Conservation (phyloP, 2,888 invertebrate genomes). For the Amphimallon solstitiale region DNA sequence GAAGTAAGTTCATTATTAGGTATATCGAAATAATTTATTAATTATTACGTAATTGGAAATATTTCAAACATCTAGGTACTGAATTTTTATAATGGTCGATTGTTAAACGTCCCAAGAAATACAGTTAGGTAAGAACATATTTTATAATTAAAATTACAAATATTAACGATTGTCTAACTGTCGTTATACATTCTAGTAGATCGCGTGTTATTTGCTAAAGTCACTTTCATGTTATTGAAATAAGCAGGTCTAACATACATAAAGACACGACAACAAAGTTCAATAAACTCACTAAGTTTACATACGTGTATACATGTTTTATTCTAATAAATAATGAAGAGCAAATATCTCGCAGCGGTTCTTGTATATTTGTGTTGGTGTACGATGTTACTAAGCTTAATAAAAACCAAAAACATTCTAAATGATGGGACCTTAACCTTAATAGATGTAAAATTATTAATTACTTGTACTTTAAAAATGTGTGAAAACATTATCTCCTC, state of each 20-base stretch:
- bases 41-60: too few species aligned
- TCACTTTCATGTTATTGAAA: slow-evolving; percentile 17
- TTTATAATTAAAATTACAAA: slow-evolving; percentile 23
- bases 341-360: background rate
- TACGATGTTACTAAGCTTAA: background rate
- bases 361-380: background rate
- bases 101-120: background rate
- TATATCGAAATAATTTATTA: too few species aligned
- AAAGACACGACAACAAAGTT: slow-evolving; percentile 17
- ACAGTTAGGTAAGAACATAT: slow-evolving; percentile 8
- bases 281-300: slow-evolving; percentile 27
- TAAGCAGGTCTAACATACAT: slow-evolving; percentile 9
- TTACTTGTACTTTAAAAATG: too few species aligned
- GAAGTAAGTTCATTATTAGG: too few species aligned
- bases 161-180: slow-evolving; percentile 12
- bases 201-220: slow-evolving; percentile 9
- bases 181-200: slow-evolving; percentile 14
- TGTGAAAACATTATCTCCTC: too few species aligned
- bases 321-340: slow-evolving; percentile 22
- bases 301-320: slow-evolving; percentile 22
- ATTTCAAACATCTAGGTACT: too few species aligned
- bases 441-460: too few species aligned
- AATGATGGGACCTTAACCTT: too few species aligned
- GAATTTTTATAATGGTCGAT: too few species aligned
- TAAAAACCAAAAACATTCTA: background rate